Conservation (phyloP, 2,888 invertebrate species). For the Heliconius hortense region DNA sequence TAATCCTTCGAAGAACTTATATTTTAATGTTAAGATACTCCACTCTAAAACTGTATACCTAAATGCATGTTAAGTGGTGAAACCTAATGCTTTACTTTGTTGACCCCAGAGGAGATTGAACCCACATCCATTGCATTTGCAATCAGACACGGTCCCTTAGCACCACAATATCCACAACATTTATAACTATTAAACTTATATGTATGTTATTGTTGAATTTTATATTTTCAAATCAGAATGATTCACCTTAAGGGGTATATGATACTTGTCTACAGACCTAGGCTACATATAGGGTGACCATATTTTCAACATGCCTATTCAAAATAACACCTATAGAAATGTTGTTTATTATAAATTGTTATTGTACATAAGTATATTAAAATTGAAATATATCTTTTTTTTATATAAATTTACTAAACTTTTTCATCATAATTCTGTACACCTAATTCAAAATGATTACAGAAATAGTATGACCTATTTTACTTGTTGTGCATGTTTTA, state of each 20-base stretch:
- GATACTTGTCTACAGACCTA: neutral
- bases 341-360: neutral
- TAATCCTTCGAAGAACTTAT: too few relatives aligned
- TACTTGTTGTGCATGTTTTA: neutral
- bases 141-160: neutral
- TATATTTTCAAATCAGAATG: neutral
- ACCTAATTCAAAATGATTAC: neutral
- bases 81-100: neutral
- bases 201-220: neutral
- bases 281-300: neutral
- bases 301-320: neutral
- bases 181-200: too few relatives aligned
- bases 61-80: neutral
- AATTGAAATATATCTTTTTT: neutral
- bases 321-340: neutral
- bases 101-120: neutral
- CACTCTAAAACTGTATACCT: too few relatives aligned
- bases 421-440: neutral
- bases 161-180: too few relatives aligned
- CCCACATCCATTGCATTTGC: neutral
- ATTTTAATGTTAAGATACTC: too few relatives aligned
- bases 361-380: neutral
- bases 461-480: neutral
- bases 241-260: constrained; percentile 45
- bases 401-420: neutral